Percentiles rank a stretch among this genome's conserved stretches.
phyloP scores from a whole-genome alignment of 2,797 vertebrate species.

The Lacerta agilis region DNA sequence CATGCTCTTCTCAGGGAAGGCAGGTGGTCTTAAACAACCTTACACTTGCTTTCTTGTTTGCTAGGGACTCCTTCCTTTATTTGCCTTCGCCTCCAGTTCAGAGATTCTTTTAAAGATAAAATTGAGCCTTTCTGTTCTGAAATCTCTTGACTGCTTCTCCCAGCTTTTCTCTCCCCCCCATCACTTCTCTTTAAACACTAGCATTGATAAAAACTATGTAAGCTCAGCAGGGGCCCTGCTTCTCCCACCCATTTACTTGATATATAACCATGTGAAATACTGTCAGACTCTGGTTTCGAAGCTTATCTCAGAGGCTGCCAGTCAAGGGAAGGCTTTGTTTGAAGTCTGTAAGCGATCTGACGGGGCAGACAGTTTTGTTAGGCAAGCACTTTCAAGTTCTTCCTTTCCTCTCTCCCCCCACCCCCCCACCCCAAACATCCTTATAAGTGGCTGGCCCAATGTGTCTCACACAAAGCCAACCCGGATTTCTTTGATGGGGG shows the following conservation, averaged over 20 bases:
- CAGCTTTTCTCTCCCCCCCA: slow-evolving; percentile 26
- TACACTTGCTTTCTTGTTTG: slow-evolving; percentile 10
- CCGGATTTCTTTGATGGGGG: slow-evolving; percentile 43
- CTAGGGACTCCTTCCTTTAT: slow-evolving; percentile 36
- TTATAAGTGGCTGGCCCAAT: slow-evolving; percentile 10
- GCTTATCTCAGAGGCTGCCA: slow-evolving; percentile 72
- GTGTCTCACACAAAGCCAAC: slow-evolving; percentile 53
- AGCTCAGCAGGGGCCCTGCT: slow-evolving; percentile 46
- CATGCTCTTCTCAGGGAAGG: neutral
- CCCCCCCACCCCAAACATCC: slow-evolving; percentile 34
- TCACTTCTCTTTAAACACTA: slow-evolving; percentile 63
- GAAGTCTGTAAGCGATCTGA: slow-evolving; percentile 68
- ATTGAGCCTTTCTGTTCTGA: slow-evolving; percentile 54
- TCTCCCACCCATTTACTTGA: slow-evolving; percentile 63
- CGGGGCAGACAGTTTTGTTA: slow-evolving; percentile 55
- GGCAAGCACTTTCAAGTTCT: slow-evolving; percentile 56
- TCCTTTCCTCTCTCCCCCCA: slow-evolving; percentile 41
- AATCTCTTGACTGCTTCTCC: slow-evolving; percentile 53
- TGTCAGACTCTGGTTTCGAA: slow-evolving; percentile 72
- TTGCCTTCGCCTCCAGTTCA: slow-evolving; percentile 30
- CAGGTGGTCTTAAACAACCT: neutral
- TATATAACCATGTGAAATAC: slow-evolving; percentile 61
- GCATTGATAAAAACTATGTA: slow-evolving; percentile 66
- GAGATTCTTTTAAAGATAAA: slow-evolving; percentile 65
- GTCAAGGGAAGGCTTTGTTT: slow-evolving; percentile 68